phyloP scores from a whole-genome alignment of 2,888 invertebrate genomes.

The Branchinecta sandiegonensis region DNA sequence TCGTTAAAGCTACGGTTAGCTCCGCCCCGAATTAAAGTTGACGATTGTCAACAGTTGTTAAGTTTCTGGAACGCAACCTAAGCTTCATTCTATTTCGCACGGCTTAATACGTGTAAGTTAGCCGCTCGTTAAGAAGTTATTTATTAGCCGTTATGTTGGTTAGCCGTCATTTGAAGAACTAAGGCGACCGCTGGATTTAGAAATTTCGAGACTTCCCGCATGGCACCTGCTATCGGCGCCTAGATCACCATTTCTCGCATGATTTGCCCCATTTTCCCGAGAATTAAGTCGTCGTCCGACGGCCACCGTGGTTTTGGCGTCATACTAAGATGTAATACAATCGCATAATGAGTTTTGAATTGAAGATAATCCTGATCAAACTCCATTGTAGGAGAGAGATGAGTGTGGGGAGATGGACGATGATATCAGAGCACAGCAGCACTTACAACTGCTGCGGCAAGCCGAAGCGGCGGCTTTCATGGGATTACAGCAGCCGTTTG shows the following conservation, averaged over 20 bases:
- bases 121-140: no score
- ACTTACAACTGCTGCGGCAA: conserved; percentile 21
- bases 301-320: background rate
- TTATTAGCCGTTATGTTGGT: no score
- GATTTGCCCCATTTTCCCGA: background rate
- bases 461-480: conserved; percentile 24
- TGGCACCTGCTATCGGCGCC: background rate
- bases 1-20: no score
- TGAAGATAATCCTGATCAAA: conserved; percentile 9
- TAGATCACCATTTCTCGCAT: background rate
- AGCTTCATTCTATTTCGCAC: no score
- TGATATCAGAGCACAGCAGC: conserved; percentile 23
- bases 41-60: no score
- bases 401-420: conserved; percentile 24
- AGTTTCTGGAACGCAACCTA: no score
- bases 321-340: conserved; percentile 5
- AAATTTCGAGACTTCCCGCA: no score
- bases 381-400: conserved; percentile 15
- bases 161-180: no score
- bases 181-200: no score
- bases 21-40: no score
- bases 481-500: conserved; percentile 15
- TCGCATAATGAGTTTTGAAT: conserved; percentile 1
- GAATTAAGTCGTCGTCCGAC: background rate
- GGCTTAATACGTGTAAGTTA: no score